Evolutionary conservation across 2,888 invertebrate species (phyloP).

Genomic region (Mimumesa dahlbomi): DNA sequence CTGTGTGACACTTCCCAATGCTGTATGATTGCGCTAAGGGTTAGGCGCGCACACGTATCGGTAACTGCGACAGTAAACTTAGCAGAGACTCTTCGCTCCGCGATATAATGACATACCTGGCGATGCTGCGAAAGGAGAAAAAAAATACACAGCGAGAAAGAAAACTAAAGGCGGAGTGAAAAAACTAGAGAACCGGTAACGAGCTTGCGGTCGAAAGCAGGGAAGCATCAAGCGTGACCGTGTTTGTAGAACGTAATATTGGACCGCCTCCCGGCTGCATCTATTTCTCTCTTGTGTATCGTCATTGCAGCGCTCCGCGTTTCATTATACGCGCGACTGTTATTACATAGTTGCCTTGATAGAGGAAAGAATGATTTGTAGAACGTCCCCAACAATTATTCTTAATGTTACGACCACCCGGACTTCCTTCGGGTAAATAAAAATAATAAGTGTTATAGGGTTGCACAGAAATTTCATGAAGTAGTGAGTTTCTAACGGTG

Average conservation of each 20-base stretch:
- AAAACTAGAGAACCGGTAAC: conserved; percentile 43
- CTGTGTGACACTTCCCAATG: too few relatives aligned
- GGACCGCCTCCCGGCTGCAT: conserved; percentile 13
- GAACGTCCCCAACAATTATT: too few relatives aligned
- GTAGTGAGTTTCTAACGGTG: too few relatives aligned
- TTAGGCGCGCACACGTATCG: too few relatives aligned
- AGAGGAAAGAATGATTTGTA: conserved; percentile 27
- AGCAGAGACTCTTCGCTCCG: neutral
- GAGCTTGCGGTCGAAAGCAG: conserved; percentile 46
- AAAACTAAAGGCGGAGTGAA: conserved; percentile 17
- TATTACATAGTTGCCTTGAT: conserved; percentile 19
- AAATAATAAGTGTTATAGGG: too few relatives aligned
- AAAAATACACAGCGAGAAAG: conserved; percentile 18
- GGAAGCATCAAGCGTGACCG: conserved; percentile 19
- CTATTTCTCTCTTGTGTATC: conserved; percentile 8
- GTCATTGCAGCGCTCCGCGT: neutral
- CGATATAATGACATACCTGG: conserved; percentile 26
- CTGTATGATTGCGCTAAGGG: too few relatives aligned
- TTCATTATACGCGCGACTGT: conserved; percentile 21
- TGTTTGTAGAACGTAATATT: conserved; percentile 44
- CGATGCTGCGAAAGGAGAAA: conserved; percentile 21
- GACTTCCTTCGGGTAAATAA: too few relatives aligned
- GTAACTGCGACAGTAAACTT: too few relatives aligned
- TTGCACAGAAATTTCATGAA: too few relatives aligned
- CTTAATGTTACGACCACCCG: too few relatives aligned